A percentile compares a stretch with the other conserved stretches of the same genome.
Conservation (phyloP, 2,113 vertebrate species). For the Corydoras maculifer region DNA sequence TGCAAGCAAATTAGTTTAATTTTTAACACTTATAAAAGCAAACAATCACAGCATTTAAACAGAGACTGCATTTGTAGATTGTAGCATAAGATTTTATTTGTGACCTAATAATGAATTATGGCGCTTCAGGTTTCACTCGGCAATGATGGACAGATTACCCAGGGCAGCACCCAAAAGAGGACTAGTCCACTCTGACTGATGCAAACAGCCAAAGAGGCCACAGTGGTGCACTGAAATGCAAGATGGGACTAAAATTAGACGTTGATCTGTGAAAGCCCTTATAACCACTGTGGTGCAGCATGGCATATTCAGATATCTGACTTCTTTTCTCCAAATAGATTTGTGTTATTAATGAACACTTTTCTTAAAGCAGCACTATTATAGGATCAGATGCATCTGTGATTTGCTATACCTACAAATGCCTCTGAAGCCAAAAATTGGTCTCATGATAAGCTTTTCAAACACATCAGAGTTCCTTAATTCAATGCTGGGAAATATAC, state of each 20-base stretch:
- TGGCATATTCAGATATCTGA: neutral
- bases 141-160: neutral
- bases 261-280: neutral
- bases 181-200: constrained; percentile 9
- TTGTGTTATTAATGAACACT: neutral
- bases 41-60: too few species aligned
- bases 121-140: neutral
- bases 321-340: neutral
- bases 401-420: too few species aligned
- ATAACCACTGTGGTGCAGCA: neutral
- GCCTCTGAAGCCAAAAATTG: too few species aligned
- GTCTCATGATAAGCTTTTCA: too few species aligned
- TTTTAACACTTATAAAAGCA: too few species aligned
- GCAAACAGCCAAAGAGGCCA: constrained; percentile 11
- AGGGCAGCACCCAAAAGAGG: constrained; percentile 6
- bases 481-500: too few species aligned
- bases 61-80: too few species aligned
- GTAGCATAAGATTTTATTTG: too few species aligned
- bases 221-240: constrained; percentile 30
- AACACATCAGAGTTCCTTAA: too few species aligned
- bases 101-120: too few species aligned
- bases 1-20: too few species aligned
- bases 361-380: neutral
- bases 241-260: constrained; percentile 41
- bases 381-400: too few species aligned